Evolutionary conservation across 2,888 invertebrate species (phyloP), one percentile per base, ranked within the genome.

Genomic region (Cheilosia vernalis): DNA sequence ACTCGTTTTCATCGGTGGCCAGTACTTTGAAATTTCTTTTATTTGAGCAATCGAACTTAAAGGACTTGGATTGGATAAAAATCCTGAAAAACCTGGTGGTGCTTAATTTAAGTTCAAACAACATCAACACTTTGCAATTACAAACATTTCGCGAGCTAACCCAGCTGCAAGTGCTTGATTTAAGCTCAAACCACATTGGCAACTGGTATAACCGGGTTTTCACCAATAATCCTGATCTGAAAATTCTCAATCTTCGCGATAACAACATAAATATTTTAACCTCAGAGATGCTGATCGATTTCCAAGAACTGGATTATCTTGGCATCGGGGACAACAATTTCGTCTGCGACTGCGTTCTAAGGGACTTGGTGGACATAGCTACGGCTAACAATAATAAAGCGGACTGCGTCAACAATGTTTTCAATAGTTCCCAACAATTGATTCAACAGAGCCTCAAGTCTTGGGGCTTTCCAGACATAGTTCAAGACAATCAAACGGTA

Each of bases 221-320:
- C 72, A 88, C 88, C 0, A 55, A 90, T 0, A 93, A 94, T 84
- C 88, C 89, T 1, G 89, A 90, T 0, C 85, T 95, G 2, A 89
- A 90, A 37, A 87, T 93, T 1, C 88, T 95, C 0, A 92, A 92
- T 1, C 53, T 95, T 4, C 91, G 90, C 24, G 89, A 93, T 2
- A 95, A 95, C 74, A 94, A 93, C 33, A 92, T 95, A 9, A 94
- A 93, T 63, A 88, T 94, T 7, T 91, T 95, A 7, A 92, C 94
- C 0, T 89, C 91, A 15, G 92, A 93, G 44, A 95, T 95, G 94
- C 88, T 94, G 0, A 87, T 89, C 15, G 95, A 95, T 87, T 91
- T 95, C 6, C 88, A 90, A 0, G 87, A 90, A 0, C 78, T 94
- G 0, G 89, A 92, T 0, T 93, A 92, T 72, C 80, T 95, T 0